phyloP scores from a whole-genome alignment of 1,140 invertebrate genomes.

The Diorhabda carinulata region DNA sequence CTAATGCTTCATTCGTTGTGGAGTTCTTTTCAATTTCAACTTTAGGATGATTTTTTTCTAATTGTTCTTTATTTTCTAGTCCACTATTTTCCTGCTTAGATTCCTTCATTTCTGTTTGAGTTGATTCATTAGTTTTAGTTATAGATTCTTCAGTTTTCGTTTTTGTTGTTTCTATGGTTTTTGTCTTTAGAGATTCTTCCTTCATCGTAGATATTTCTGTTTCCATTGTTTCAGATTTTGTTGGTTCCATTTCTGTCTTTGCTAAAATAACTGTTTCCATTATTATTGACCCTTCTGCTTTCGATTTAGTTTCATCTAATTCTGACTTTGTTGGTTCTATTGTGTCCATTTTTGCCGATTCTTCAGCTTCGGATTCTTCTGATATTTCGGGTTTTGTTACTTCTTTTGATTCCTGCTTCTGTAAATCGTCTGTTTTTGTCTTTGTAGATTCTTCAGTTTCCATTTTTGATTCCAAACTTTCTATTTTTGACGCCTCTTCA shows the following conservation, averaged over 20 bases:
- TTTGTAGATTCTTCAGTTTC: slow-evolving; percentile 15
- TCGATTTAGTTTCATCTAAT: slow-evolving; percentile 4
- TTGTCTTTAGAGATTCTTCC: background rate
- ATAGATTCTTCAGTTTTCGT: slow-evolving; percentile 9
- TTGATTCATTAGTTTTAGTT: no score
- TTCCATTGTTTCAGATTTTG: background rate
- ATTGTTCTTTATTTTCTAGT: background rate
- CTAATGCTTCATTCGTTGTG: background rate
- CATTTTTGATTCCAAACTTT: background rate
- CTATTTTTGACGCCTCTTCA: background rate
- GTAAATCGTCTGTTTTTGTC: slow-evolving; percentile 9
- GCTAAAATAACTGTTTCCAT: slow-evolving; percentile 27
- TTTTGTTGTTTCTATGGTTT: background rate
- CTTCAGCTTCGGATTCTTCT: background rate
- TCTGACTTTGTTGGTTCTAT: slow-evolving; percentile 15
- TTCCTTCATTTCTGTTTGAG: slow-evolving; percentile 4
- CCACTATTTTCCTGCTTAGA: slow-evolving; percentile 9
- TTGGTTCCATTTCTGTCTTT: slow-evolving; percentile 9
- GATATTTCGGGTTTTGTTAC: slow-evolving; percentile 1
- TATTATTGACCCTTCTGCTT: slow-evolving; percentile 5
- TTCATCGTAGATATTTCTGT: slow-evolving; percentile 1
- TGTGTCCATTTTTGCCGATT: slow-evolving; percentile 18
- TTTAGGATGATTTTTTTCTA: slow-evolving; percentile 9
- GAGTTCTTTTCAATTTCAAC: background rate
- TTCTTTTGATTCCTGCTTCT: background rate